A percentile compares a stretch with the other conserved stretches of the same genome.
These are phyloP conservation scores for Campoletis sonorensis DNA, from an alignment of 1,140 invertebrate species.

Conservation along the genomic window DNA sequence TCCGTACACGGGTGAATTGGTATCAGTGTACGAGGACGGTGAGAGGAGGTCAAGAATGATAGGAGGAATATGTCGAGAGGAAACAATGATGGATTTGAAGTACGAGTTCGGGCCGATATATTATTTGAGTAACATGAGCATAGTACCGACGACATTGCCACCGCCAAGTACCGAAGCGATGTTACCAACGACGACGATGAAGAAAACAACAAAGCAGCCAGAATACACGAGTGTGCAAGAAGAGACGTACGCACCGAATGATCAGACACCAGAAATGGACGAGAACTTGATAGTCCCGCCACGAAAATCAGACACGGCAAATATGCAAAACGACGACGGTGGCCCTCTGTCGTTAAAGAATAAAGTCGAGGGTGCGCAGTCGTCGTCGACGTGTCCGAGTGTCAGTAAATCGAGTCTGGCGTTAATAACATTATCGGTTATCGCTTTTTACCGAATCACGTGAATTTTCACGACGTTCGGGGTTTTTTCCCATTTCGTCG, in stretches of 20 bases:
- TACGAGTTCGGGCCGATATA: constrained; percentile 84
- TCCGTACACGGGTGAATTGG: constrained; percentile 83
- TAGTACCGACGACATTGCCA: constrained; percentile 86
- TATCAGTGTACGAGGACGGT: constrained; percentile 83
- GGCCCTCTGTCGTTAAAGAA: constrained; percentile 69
- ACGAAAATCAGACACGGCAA: constrained; percentile 63
- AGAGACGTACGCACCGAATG: neutral
- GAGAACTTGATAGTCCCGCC: constrained; percentile 67
- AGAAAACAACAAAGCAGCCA: constrained; percentile 58
- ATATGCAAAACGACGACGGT: constrained; percentile 67
- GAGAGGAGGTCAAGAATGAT: constrained; percentile 75
- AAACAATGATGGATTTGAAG: constrained; percentile 81
- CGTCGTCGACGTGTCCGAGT: neutral
- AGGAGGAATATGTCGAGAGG: constrained; percentile 80
- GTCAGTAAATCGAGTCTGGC: constrained; percentile 44
- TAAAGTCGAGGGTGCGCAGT: constrained; percentile 58
- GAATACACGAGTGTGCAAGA: constrained; percentile 16
- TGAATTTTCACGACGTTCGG: constrained; percentile 61
- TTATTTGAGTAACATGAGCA: constrained; percentile 83
- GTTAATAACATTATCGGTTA: constrained; percentile 49
- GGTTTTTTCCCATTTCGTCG: neutral
- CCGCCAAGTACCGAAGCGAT: constrained; percentile 85
- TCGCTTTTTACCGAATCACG: constrained; percentile 63
- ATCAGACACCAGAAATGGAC: constrained; percentile 54
- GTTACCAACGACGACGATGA: constrained; percentile 80